Percentiles rank a stretch among this genome's conserved stretches.
Conservation (phyloP, 2,888 invertebrate species). For the Periphyllus acericola region DNA sequence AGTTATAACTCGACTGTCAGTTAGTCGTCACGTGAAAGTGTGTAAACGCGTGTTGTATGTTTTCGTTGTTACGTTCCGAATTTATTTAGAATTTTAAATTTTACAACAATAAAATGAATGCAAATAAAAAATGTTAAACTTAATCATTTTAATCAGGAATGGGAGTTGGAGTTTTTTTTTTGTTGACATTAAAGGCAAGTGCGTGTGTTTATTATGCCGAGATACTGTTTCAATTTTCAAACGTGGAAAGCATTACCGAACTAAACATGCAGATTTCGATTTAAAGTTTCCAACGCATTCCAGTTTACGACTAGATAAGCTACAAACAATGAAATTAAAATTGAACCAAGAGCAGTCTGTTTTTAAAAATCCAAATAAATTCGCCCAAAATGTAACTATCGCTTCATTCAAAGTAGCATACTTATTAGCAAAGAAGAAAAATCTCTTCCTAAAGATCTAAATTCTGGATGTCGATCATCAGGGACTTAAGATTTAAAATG, state of each 20-base stretch:
- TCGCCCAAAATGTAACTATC: constrained; percentile 13
- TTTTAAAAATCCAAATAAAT: constrained; percentile 20
- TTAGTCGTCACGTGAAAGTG: not conserved
- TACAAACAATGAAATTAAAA: constrained; percentile 28
- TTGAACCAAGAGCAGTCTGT: constrained; percentile 26
- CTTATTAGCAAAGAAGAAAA: constrained; percentile 20
- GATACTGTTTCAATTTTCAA: constrained; percentile 19
- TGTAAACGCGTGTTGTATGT: not conserved
- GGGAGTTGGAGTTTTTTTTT: constrained; percentile 31
- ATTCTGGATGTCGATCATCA: no score
- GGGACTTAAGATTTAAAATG: no score
- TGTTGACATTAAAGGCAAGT: constrained; percentile 25
- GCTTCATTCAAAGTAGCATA: constrained; percentile 4
- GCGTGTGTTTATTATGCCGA: constrained; percentile 21
- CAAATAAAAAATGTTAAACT: not conserved
- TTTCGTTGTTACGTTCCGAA: not conserved
- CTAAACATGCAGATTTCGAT: no score
- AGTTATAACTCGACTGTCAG: not conserved
- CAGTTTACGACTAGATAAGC: constrained; percentile 15
- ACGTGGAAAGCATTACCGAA: not conserved
- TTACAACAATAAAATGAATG: not conserved
- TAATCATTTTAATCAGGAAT: not conserved
- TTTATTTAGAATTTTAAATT: no score
- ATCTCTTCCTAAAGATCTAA: not conserved
- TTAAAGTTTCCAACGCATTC: not conserved